Percentiles rank a stretch among this genome's conserved stretches.
phyloP scores from a whole-genome alignment of 2,113 vertebrate species.

The Triplophysa tibetana region DNA sequence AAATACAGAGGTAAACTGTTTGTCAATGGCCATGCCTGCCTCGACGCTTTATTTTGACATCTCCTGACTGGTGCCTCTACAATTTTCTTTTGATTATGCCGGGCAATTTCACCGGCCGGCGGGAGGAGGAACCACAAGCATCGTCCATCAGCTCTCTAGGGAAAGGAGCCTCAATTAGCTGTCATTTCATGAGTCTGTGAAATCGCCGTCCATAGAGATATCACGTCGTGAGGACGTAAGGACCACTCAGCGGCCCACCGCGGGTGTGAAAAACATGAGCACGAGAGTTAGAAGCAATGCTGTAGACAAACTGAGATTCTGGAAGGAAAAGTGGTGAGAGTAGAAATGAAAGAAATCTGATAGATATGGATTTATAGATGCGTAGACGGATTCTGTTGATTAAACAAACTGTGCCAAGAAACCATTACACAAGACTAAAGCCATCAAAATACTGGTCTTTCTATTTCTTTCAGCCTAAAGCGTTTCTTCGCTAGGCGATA shows the following conservation, averaged over 20 bases:
- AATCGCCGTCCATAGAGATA: constrained; percentile 69
- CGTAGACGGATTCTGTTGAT: too few species aligned
- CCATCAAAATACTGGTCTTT: background rate
- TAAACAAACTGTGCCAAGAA: too few species aligned
- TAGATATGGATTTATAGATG: background rate
- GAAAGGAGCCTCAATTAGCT: constrained; percentile 70
- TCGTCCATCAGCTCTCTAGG: constrained; percentile 72
- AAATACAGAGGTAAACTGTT: constrained; percentile 53
- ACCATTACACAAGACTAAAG: background rate
- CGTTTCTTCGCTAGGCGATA: background rate
- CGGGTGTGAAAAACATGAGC: constrained; percentile 64
- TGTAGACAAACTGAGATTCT: constrained; percentile 55
- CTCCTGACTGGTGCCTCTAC: constrained; percentile 71
- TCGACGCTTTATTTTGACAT: constrained; percentile 65
- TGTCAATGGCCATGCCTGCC: constrained; percentile 55
- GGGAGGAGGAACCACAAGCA: constrained; percentile 70
- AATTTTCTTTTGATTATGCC: constrained; percentile 85
- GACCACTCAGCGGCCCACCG: constrained; percentile 67
- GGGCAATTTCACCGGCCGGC: constrained; percentile 69
- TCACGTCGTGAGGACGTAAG: constrained; percentile 64
- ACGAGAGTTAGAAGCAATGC: constrained; percentile 53
- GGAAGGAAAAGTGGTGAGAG: constrained; percentile 36
- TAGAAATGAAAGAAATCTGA: constrained; percentile 1
- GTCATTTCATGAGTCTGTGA: constrained; percentile 67
- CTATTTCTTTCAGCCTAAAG: background rate